Base-by-base conservation (phyloP, 2,888 invertebrate genomes). In the Tetragonula carbonaria region DNA sequence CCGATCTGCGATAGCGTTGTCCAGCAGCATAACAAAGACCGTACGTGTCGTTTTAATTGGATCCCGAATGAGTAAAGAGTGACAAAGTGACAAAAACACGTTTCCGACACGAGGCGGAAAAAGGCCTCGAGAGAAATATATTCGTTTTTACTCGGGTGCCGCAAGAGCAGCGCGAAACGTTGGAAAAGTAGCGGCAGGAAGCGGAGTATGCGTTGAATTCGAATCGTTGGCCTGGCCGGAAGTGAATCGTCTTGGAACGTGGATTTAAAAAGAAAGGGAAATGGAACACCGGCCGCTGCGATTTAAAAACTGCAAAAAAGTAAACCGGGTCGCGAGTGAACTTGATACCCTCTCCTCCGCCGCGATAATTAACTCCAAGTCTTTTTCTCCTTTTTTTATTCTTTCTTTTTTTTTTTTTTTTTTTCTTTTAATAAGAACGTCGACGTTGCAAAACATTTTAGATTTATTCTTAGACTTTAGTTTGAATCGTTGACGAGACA, bases 201-300 rank as follows among this genome's bases (percentile, higher is more conserved):
- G 65, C 72, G 63, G 76, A 74, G 80, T 73, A 82, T 78, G 38
- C 23, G 74, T 70, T 78, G 85, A 74, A 82, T 81, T 62, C 68
- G 82, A 78, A 80, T 62, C 70, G 78, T 73, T 71, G 77, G 79
- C 80, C 67, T 73, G 81, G 79, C 86, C 90, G 91, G 91, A 91
- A 90, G 88, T 87, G 80, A 85, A 84, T 71, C 86, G 87, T 89
- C 90, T 89, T 90, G 90, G 86, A 88, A 87, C 87, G 90, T 88
- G 86, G 72, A 79, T 85, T 86, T 78, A 76, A 87, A 85, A 86
- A 74, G 81, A 83, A 78, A 78, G 67, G 77, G 82, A 82, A 90
- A 87, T 67, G 66, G 75, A 70, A 84, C 80, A 82, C 71, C 75
- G 55, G 75, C 23, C 23, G 59, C 18, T 50, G 57, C 18, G 82